A percentile compares a stretch with the other conserved stretches of the same genome.
phyloP scores from a whole-genome alignment of 2,113 vertebrate species.

The Xyliphius kryptos region DNA sequence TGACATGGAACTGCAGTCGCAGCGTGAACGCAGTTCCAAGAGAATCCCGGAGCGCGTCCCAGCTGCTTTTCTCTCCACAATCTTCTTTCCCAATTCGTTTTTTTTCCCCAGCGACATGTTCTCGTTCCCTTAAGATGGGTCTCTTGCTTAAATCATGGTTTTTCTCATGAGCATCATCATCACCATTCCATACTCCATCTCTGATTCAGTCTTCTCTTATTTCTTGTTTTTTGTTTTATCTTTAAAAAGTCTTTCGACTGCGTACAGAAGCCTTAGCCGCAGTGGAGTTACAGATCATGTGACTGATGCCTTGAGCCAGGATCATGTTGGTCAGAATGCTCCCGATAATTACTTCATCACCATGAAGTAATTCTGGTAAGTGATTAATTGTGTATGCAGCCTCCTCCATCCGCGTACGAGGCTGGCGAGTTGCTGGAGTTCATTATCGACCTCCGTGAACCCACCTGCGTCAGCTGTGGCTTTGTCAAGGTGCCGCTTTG shows the following conservation, averaged over 20 bases:
- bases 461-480: not conserved
- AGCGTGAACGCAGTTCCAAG: not conserved
- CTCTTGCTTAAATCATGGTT: not conserved
- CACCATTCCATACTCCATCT: conserved; percentile 17
- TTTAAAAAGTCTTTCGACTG: conserved; percentile 63
- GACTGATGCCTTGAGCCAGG: conserved; percentile 62
- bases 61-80: not conserved
- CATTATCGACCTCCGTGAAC: conserved; percentile 19
- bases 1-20: not conserved
- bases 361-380: conserved; percentile 58
- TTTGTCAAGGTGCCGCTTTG: conserved; percentile 18
- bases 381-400: conserved; percentile 53
- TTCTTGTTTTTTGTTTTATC: conserved; percentile 65
- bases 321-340: conserved; percentile 61
- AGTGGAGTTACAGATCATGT: conserved; percentile 67
- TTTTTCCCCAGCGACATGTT: not conserved
- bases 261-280: too few species aligned
- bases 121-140: not conserved
- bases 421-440: conserved; percentile 22
- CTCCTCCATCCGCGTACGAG: conserved; percentile 1
- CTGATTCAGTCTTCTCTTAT: conserved; percentile 7
- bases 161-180: conserved; percentile 14
- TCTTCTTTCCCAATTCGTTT: conserved; percentile 8
- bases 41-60: conserved; percentile 1
- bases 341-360: conserved; percentile 67